Evolutionary conservation across 1,140 invertebrate genomes (phyloP), one percentile per base, ranked within the genome.

Genomic region (Neuroterus valhalla): DNA sequence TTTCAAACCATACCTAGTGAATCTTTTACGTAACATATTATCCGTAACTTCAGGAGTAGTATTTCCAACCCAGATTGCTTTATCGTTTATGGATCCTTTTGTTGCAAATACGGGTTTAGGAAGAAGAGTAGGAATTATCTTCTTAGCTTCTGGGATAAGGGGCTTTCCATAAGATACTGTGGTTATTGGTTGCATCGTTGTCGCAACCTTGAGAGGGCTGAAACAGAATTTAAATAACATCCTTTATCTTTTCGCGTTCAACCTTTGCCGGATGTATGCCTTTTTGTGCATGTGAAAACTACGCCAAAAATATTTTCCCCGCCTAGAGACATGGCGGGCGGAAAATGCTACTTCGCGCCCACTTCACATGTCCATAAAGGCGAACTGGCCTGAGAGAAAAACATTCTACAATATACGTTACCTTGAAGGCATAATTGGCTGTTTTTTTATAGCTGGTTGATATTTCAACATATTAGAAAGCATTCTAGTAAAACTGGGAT

Each of bases 11-110:
- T 74, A 78, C 77, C 42, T 21, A 14, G 11, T 62, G 52, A 78
- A 78, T 10, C 62, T 70, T 23, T 75, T 78, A 5, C 69, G 68
- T 31, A 78, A 42, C 55, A 71, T 68, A 4, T 12, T 3, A 14
- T 68, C 62, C 2, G 71, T 76, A 14, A 78, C 45, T n/a, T 43
- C 45, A 31, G 74, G 19, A 19, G 55, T 76, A 38, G 75, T 68
- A 50, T 50, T 73, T 21, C 77, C 77, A 45, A 78, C 15, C 71
- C 74, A 78, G 15, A 78, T 17, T 1, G 31, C 44, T 68, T 43
- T 72, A 31, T 78, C 43, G 14, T 66, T 72, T 15, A 43, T 38
- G 10, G 68, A 38, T 6, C 15, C 42, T 8, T 71, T n/a, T 43
- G 50, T 50, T 26, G 15, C 5, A 21, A 26, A 10, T 21, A 55